Evolutionary conservation across 2,113 vertebrate species (phyloP).

Genomic region (Indri indri): DNA sequence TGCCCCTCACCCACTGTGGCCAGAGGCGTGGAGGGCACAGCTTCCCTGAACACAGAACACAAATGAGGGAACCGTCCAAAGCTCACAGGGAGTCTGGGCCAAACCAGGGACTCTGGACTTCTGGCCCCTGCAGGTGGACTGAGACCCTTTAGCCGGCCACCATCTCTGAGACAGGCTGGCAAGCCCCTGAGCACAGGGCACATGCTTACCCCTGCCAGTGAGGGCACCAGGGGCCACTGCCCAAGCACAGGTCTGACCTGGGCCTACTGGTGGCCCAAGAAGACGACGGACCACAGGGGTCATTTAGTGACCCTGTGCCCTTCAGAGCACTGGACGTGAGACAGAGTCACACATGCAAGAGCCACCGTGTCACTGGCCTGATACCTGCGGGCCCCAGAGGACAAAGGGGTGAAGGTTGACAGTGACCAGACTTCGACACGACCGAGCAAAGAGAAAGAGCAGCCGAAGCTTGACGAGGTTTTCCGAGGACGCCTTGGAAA

Average conservation of each 20-base stretch:
- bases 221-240: neutral
- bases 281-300: neutral
- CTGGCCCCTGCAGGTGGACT: neutral
- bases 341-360: neutral
- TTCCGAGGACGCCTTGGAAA: neutral
- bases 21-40: neutral
- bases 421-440: neutral
- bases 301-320: neutral
- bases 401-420: accelerated
- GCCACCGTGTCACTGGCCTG: neutral
- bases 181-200: neutral
- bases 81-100: neutral
- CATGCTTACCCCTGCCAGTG: neutral
- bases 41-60: neutral
- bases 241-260: neutral
- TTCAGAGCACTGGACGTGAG: neutral
- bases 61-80: neutral
- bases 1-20: neutral
- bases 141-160: neutral
- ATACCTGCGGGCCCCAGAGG: neutral
- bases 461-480: neutral
- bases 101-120: no score
- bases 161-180: neutral
- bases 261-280: neutral
- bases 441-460: neutral